These are phyloP conservation scores for Grammomys dolichurus DNA, from an alignment of 2,113 vertebrate species.

Conservation along the genomic window DNA sequence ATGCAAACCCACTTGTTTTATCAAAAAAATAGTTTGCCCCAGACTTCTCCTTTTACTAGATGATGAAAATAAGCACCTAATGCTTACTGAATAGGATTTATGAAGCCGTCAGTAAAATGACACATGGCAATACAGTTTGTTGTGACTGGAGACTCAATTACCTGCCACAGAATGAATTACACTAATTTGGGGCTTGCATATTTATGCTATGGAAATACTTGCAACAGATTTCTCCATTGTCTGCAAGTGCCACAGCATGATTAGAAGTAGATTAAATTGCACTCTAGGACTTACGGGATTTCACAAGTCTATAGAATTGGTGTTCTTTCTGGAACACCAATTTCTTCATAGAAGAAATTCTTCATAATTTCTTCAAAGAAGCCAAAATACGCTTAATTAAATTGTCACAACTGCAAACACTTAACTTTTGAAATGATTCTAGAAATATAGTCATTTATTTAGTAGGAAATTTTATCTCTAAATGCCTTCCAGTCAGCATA, in stretches of 20 bases:
- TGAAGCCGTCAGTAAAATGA: constrained; percentile 77
- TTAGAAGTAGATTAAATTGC: constrained; percentile 78
- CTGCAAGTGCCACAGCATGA: constrained; percentile 78
- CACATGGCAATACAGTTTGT: constrained; percentile 71
- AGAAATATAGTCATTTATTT: neutral
- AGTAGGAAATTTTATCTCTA: constrained; percentile 1
- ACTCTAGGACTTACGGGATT: constrained; percentile 73
- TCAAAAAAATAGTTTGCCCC: constrained; percentile 29
- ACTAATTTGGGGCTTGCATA: constrained; percentile 80
- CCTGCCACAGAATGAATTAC: constrained; percentile 75
- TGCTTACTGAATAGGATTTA: constrained; percentile 76
- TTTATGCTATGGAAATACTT: constrained; percentile 80
- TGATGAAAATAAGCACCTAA: constrained; percentile 62
- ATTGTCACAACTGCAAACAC: constrained; percentile 75
- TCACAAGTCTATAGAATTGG: constrained; percentile 63
- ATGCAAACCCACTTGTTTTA: constrained; percentile 17
- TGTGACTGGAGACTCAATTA: constrained; percentile 70
- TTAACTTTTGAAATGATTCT: constrained; percentile 63
- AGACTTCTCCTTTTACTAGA: constrained; percentile 40
- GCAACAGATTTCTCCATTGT: constrained; percentile 81
- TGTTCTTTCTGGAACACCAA: constrained; percentile 69
- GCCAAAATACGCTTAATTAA: constrained; percentile 76
- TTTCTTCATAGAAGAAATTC: constrained; percentile 59
- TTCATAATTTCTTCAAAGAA: constrained; percentile 71
- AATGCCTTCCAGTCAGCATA: constrained; percentile 28